phyloP scores from a whole-genome alignment of 2,797 vertebrate genomes.

The Malacoraja senta region DNA sequence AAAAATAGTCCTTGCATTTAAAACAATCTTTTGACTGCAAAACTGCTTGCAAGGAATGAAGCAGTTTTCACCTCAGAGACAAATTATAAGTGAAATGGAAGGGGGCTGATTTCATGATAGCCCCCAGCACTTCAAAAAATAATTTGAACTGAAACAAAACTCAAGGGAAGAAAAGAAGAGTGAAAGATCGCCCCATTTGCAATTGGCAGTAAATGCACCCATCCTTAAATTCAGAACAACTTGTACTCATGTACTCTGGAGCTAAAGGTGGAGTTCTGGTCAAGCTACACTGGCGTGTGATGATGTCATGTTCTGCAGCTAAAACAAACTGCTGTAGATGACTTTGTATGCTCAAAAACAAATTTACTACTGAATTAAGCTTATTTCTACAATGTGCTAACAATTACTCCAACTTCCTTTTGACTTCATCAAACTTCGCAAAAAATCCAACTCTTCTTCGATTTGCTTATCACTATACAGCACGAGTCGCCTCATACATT shows the following conservation, averaged over 20 bases:
- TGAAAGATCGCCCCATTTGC: not conserved
- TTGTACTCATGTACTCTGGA: not conserved
- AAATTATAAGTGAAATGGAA: not conserved
- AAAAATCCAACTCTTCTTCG: not conserved
- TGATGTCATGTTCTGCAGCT: not conserved
- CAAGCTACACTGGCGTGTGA: not conserved
- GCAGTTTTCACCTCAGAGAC: not conserved
- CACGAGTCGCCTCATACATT: not conserved
- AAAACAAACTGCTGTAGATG: not conserved
- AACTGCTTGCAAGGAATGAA: not conserved
- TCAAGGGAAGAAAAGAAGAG: not conserved
- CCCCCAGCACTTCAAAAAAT: not conserved
- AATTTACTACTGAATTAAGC: not conserved
- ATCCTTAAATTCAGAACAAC: not conserved
- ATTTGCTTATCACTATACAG: not conserved
- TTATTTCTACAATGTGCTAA: not conserved
- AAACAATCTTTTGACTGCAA: not conserved
- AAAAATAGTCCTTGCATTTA: too few species aligned
- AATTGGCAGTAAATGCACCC: not conserved
- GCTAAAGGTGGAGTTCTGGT: not conserved
- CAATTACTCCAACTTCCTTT: not conserved
- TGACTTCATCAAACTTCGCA: not conserved
- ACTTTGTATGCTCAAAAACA: not conserved
- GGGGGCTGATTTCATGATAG: not conserved
- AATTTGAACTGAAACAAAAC: not conserved